phyloP scores from a whole-genome alignment of 2,113 vertebrate genomes.

The Noctilio leporinus region DNA sequence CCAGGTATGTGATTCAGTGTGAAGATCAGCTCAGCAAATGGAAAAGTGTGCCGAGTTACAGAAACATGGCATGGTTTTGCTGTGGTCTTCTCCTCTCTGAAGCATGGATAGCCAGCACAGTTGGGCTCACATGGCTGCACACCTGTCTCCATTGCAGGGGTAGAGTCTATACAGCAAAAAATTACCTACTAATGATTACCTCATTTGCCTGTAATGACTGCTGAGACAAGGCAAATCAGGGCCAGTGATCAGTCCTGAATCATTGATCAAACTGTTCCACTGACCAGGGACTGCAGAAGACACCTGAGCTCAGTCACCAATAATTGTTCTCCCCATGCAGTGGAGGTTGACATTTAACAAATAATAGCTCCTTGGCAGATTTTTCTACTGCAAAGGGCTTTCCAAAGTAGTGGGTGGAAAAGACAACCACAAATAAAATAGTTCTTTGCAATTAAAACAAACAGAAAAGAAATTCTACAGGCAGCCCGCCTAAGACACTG shows the following conservation, averaged over 20 bases:
- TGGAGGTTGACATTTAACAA: slow-evolving; percentile 9
- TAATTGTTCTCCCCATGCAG: neutral
- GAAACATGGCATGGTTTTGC: fast-evolving
- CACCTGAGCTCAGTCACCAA: neutral
- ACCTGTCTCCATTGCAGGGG: neutral
- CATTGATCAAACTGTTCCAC: neutral
- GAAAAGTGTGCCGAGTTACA: neutral
- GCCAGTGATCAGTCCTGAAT: neutral
- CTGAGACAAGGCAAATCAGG: neutral
- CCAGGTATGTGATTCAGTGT: neutral
- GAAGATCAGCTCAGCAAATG: neutral
- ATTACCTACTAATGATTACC: neutral
- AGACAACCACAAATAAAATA: neutral
- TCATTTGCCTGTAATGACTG: neutral
- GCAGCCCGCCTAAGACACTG: neutral
- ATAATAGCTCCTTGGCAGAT: neutral
- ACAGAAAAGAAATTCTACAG: slow-evolving; percentile 22
- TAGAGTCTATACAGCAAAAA: neutral
- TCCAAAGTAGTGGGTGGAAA: neutral
- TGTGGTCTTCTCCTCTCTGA: neutral
- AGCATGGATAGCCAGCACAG: neutral
- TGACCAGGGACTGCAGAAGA: neutral
- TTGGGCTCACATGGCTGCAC: neutral
- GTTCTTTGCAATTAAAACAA: slow-evolving; percentile 6
- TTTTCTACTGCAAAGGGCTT: neutral